Base-by-base conservation (phyloP, 2,113 vertebrate genomes). In the Pelmatolapia mariae region DNA sequence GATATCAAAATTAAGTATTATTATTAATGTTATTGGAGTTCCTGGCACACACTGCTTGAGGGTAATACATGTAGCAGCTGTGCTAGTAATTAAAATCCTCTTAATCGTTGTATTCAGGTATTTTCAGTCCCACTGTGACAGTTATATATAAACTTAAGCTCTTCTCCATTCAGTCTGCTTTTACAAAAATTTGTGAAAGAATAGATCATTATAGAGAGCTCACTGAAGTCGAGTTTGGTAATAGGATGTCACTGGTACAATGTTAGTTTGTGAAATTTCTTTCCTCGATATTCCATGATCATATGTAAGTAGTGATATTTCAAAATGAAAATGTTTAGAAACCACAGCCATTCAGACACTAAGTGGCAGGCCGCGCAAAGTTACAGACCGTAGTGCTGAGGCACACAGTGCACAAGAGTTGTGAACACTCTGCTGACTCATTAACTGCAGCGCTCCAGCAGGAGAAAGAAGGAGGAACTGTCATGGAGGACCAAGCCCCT, bases 261-360 rank as follows among this genome's bases (percentile, higher is more conserved):
- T 66, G 61, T 66, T 66, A 38, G 61, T 8, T 66, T n/a, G 18
- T 66, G 33, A 38, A 66, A 36, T 53, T 53, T 53, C 19, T 53
- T 53, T n/a, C 52, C 19, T 53, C 5, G 10, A 53, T 38, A 66
- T 38, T 66, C 61, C 31, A n/a, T 66, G 4, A 38, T 38, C 61
- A 66, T 38, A 66, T n/a, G 18, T 66, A n/a, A 66, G 10, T 38
- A 36, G 61, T n/a, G 33, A 38, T 66, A 38, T 38, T 66, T 36
- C 6, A 38, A 66, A 38, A 66, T 66, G 33, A 66, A 66, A 66
- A 38, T 66, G 6, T n/a, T 66, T 5, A 5, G 61, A 66, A 66
- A 36, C 61, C 61, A n/a, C 18, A n/a, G 0, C 6, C 33, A 38
- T n/a, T 66, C 18, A 36, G 4, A 36, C 61, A 3, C 18, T 36